Percentiles rank a stretch among this genome's conserved stretches.
Conservation (phyloP, 1,140 invertebrate species). For the Drosophila bipectinata region DNA sequence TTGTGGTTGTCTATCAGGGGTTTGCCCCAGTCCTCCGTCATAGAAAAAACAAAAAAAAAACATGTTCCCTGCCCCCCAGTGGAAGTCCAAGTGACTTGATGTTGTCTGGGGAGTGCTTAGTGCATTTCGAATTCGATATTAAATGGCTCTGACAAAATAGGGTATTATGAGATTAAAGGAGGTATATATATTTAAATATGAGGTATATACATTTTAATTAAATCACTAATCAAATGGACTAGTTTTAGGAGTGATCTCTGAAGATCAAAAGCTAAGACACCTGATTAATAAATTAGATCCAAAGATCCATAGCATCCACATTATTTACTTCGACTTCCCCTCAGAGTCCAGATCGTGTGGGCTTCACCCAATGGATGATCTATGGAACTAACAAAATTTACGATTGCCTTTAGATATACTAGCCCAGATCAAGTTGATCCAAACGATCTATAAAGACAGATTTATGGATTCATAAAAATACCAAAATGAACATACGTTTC, state of each 20-base stretch:
- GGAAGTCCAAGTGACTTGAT: constrained; percentile 24
- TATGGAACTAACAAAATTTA: constrained; percentile 58
- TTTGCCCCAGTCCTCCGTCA: constrained; percentile 22
- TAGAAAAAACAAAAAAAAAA: not conserved
- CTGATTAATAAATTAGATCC: constrained; percentile 35
- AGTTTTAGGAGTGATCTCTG: not conserved
- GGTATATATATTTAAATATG: too few species aligned
- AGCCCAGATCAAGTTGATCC: constrained; percentile 54
- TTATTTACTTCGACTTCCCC: not conserved
- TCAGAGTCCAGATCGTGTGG: constrained; percentile 26
- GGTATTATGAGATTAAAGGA: constrained; percentile 4
- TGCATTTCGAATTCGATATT: constrained; percentile 25
- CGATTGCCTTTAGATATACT: constrained; percentile 35
- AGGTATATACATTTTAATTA: too few species aligned
- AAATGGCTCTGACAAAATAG: constrained; percentile 24
- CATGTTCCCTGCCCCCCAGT: constrained; percentile 25
- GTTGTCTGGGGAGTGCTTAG: constrained; percentile 33
- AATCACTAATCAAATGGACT: too few species aligned
- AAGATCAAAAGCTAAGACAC: constrained; percentile 31
- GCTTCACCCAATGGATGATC: constrained; percentile 42
- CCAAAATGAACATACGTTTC: constrained; percentile 54
- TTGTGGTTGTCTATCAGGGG: constrained; percentile 48
- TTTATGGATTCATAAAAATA: constrained; percentile 71
- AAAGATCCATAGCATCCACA: too few species aligned
- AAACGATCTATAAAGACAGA: constrained; percentile 56